Evolutionary conservation across 2,797 vertebrate species (phyloP).

Genomic region (Coregonus sp.): DNA sequence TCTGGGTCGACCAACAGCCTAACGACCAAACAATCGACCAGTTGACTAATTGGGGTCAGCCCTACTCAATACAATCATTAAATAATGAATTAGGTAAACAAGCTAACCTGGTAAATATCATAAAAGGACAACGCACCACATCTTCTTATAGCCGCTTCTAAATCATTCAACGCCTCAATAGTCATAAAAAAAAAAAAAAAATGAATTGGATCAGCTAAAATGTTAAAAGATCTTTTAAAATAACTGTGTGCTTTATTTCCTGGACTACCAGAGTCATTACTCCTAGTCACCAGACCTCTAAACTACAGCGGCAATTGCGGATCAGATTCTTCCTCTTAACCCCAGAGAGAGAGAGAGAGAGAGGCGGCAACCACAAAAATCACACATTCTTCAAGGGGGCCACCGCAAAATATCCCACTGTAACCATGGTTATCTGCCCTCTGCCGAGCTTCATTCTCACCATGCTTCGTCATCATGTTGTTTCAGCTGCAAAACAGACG

Average conservation of each 20-base stretch:
- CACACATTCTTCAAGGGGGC: conserved; percentile 48
- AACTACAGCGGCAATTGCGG: conserved; percentile 44
- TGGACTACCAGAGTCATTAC: conserved; percentile 20
- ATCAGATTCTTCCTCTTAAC: conserved; percentile 46
- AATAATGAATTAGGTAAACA: too few species aligned
- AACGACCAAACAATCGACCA: too few species aligned
- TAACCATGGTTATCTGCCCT: conserved; percentile 37
- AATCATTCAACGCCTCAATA: conserved; percentile 48
- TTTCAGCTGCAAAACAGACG: conserved; percentile 50
- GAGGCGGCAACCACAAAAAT: conserved; percentile 70
- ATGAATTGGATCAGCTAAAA: conserved; percentile 31
- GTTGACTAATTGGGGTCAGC: too few species aligned
- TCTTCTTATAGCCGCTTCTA: not conserved
- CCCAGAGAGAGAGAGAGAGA: conserved; percentile 17
- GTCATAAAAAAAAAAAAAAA: conserved; percentile 9
- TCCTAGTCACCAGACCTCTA: conserved; percentile 13
- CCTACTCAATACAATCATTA: too few species aligned
- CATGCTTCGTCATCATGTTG: conserved; percentile 36
- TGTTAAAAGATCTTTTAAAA: conserved; percentile 29
- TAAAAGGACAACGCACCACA: too few species aligned
- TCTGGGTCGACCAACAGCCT: too few species aligned
- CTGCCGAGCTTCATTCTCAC: conserved; percentile 56
- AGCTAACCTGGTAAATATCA: too few species aligned
- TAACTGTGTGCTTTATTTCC: conserved; percentile 53
- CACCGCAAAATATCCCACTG: conserved; percentile 57